A percentile compares a stretch with the other conserved stretches of the same genome.
Evolutionary conservation across 2,888 invertebrate genomes (phyloP).

Genomic region (Dryomyza anilis): DNA sequence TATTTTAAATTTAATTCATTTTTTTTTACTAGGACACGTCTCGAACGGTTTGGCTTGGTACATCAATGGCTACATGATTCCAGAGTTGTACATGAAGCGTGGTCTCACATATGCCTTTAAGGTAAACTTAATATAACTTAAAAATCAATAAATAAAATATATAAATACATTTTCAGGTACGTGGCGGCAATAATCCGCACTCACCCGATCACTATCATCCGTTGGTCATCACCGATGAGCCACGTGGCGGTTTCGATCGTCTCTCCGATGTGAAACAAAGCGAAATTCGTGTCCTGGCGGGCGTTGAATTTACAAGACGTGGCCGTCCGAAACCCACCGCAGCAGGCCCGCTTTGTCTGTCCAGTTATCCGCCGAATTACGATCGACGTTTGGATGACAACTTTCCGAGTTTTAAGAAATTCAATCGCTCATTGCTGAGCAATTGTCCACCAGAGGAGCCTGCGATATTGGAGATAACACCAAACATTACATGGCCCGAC

Average conservation of each 20-base stretch:
- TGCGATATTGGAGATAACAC: conserved; percentile 77
- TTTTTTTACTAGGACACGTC: conserved; percentile 64
- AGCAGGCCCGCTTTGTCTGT: conserved; percentile 81
- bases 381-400: conserved; percentile 81
- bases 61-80: conserved; percentile 86
- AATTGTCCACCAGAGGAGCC: conserved; percentile 77
- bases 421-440: conserved; percentile 76
- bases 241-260: conserved; percentile 80
- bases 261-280: conserved; percentile 73
- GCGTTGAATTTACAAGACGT: conserved; percentile 80
- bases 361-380: conserved; percentile 68
- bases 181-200: conserved; percentile 89
- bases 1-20: too few species aligned
- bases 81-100: conserved; percentile 84
- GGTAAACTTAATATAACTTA: conserved; percentile 54
- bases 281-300: conserved; percentile 76
- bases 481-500: conserved; percentile 91
- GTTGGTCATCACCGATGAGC: conserved; percentile 83
- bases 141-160: neutral
- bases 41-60: conserved; percentile 85
- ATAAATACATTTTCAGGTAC: conserved; percentile 59
- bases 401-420: conserved; percentile 80
- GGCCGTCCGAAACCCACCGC: conserved; percentile 80
- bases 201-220: conserved; percentile 87
- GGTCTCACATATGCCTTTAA: conserved; percentile 84